Evolutionary conservation across 2,888 invertebrate species (phyloP).

Genomic region (Drymonia ruficornis): DNA sequence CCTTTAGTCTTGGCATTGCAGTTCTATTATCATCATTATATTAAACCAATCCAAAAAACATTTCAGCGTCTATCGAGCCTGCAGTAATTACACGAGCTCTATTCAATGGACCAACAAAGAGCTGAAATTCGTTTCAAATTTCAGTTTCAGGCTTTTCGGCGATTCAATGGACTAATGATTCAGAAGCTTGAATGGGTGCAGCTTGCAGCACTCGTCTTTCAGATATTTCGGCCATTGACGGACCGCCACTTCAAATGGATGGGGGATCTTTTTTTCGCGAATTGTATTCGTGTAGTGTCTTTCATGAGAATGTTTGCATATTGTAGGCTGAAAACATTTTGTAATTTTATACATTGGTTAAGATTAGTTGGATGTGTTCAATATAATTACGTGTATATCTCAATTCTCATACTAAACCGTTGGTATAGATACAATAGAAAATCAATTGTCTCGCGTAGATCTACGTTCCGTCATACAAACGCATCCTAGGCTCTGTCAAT

Average conservation of each 20-base stretch:
- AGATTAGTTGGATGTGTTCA: too few species aligned
- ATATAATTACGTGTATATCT: too few species aligned
- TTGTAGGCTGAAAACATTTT: slow-evolving; percentile 6
- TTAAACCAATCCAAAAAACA: slow-evolving; percentile 13
- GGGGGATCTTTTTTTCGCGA: slow-evolving; percentile 30
- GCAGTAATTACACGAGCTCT: slow-evolving; percentile 31
- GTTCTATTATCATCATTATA: neutral
- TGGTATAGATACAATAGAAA: too few species aligned
- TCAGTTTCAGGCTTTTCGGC: slow-evolving; percentile 62
- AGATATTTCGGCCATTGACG: slow-evolving; percentile 45
- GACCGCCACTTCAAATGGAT: slow-evolving; percentile 41
- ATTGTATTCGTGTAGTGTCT: slow-evolving; percentile 35
- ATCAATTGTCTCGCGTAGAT: too few species aligned
- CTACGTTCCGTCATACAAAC: too few species aligned
- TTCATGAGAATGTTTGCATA: slow-evolving; percentile 33
- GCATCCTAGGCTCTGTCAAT: too few species aligned
- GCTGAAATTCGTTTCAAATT: slow-evolving; percentile 41
- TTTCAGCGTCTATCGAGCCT: slow-evolving; percentile 27
- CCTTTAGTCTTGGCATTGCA: neutral
- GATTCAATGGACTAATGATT: slow-evolving; percentile 77
- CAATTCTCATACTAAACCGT: too few species aligned
- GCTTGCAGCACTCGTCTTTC: slow-evolving; percentile 58
- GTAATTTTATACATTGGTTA: neutral
- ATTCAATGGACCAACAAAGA: slow-evolving; percentile 41
- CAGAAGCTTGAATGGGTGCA: slow-evolving; percentile 65